Base-by-base conservation (phyloP, 2,113 vertebrate genomes). In the Gambusia affinis region DNA sequence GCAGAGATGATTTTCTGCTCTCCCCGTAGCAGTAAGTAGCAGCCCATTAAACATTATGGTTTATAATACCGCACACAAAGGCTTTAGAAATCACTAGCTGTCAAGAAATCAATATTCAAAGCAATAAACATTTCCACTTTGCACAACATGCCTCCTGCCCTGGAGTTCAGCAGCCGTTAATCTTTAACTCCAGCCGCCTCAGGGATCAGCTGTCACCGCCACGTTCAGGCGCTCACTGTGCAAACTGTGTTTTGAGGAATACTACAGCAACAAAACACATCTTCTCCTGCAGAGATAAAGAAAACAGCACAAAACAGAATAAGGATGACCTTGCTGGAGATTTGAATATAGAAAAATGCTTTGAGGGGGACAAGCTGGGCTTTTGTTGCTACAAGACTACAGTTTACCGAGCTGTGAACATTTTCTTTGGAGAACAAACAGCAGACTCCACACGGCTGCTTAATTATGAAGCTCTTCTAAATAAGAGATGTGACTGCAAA, bases 191-290 rank as follows among this genome's bases (percentile, higher is more conserved):
- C 37, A 60, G 29, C 72, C 24, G 82, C 74, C 68, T 68, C 10
- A 11, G 64, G 81, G 79, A 80, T 82, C 79, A 64, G 1, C 68
- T 84, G 84, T 78, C 81, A 74, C n/a, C 5, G n/a, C 70, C 1
- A 27, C 29, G 3, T 47, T 71, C 64, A 7, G 67, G 28, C 68
- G n/a, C 51, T 70, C 37, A 68, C 63, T 57, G 51, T 57, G 51
- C 51, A 57, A 57, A 57, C 51, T 54, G 51, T 54, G 51, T 54
- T 54, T 54, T 54, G 51, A 54, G 51, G 22, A 54, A 54, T 24
- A 54, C n/a, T 24, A 11, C 51, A 57, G 51, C 51, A 57, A 57
- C 51, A 57, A 57, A 57, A n/a, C 24, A 57, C 51, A 57, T 57
- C 24, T 57, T 8, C 51, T 57, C 51, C 22, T n/a, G 19, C 51